Evolutionary conservation across 2,113 vertebrate species (phyloP).

Genomic region (Chaetorhynchus papuensis): DNA sequence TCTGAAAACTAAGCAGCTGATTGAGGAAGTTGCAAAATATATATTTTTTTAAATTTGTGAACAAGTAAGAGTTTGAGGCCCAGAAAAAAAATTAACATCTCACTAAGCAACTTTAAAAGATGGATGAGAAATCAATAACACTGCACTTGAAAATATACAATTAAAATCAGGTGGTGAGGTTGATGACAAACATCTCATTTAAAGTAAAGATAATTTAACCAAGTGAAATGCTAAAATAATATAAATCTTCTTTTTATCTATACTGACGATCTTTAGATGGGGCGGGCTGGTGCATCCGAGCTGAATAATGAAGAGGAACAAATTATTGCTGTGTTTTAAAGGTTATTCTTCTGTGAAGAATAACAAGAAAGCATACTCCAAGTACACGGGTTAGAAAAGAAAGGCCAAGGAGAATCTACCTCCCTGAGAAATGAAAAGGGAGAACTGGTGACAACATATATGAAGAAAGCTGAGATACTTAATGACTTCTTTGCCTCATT

Average conservation of each 20-base stretch:
- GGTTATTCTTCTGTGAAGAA: not conserved
- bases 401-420: not conserved
- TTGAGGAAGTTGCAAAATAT: not conserved
- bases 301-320: not conserved
- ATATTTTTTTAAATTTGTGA: not conserved
- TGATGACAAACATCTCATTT: not conserved
- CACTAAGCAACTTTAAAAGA: not conserved
- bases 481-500: not conserved
- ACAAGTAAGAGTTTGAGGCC: not conserved
- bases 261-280: not conserved
- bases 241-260: not conserved
- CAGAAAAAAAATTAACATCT: not conserved
- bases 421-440: not conserved
- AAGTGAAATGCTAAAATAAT: not conserved
- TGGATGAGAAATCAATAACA: not conserved
- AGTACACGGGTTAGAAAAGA: not conserved
- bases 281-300: not conserved
- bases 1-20: not conserved
- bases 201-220: not conserved
- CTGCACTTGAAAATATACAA: not conserved
- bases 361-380: not conserved
- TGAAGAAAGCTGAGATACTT: not conserved
- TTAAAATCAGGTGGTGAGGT: not conserved
- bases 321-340: not conserved
- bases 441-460: not conserved